phyloP scores from a whole-genome alignment of 1,140 invertebrate genomes.

The Dendroctonus ponderosae region DNA sequence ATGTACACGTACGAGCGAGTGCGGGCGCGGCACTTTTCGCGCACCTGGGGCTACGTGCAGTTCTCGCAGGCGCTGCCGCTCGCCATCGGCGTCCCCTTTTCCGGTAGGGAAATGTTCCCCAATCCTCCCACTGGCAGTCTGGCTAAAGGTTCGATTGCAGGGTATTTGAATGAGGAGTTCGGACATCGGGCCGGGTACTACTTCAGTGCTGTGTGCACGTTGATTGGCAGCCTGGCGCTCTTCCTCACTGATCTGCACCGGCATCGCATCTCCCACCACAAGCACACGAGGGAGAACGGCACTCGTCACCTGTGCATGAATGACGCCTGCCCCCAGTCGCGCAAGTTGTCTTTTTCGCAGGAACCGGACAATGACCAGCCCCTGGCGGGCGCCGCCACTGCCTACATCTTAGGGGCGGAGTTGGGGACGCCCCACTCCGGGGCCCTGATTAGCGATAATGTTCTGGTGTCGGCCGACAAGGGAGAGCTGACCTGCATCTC shows the following conservation, averaged over 20 bases:
- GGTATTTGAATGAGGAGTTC: slow-evolving; percentile 73
- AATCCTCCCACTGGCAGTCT: neutral
- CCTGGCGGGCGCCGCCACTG: slow-evolving; percentile 52
- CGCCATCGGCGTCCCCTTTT: slow-evolving; percentile 81
- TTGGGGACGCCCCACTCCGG: slow-evolving; percentile 48
- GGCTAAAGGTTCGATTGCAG: slow-evolving; percentile 50
- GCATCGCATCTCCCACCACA: slow-evolving; percentile 65
- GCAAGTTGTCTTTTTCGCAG: slow-evolving; percentile 60
- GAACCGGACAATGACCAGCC: slow-evolving; percentile 59
- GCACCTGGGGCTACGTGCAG: slow-evolving; percentile 89
- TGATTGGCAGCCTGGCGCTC: slow-evolving; percentile 71
- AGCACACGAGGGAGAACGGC: slow-evolving; percentile 63
- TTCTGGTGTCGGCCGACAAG: slow-evolving; percentile 53
- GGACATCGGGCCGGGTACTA: slow-evolving; percentile 77
- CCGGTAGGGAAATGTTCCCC: slow-evolving; percentile 58
- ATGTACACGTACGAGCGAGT: slow-evolving; percentile 87
- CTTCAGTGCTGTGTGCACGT: slow-evolving; percentile 74
- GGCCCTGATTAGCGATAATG: slow-evolving; percentile 42
- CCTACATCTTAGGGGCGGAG: slow-evolving; percentile 57
- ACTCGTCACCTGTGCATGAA: slow-evolving; percentile 58
- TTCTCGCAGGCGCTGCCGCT: slow-evolving; percentile 83
- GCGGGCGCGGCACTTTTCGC: slow-evolving; percentile 78
- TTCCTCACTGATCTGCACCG: slow-evolving; percentile 79
- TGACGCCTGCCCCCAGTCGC: slow-evolving; percentile 58
- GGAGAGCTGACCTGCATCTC: slow-evolving; percentile 84